Conservation (phyloP, 2,888 invertebrate species). For the Herminia tarsipennalis region DNA sequence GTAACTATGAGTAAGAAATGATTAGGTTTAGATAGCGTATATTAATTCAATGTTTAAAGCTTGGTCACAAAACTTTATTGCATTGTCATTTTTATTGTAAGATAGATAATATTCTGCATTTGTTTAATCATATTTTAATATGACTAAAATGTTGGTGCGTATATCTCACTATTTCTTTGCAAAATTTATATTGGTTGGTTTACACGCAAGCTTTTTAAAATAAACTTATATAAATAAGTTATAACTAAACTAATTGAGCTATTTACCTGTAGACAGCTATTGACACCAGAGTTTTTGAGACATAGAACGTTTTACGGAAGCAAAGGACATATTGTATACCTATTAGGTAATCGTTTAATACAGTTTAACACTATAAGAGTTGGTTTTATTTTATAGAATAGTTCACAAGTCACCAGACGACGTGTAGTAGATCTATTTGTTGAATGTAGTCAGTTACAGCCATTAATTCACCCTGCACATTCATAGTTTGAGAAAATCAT, state of each 20-base stretch:
- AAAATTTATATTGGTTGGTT: slow-evolving; percentile 12
- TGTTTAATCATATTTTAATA: slow-evolving; percentile 16
- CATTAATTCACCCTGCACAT: slow-evolving; percentile 47
- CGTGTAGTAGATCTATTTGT: slow-evolving; percentile 23
- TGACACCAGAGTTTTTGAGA: slow-evolving; percentile 32
- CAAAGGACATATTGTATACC: slow-evolving; percentile 52
- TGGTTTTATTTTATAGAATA: slow-evolving; percentile 58
- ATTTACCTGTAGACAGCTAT: slow-evolving; percentile 32
- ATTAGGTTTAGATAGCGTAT: slow-evolving; percentile 71
- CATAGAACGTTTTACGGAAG: slow-evolving; percentile 47
- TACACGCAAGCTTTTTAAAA: slow-evolving; percentile 36
- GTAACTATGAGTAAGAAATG: slow-evolving; percentile 57
- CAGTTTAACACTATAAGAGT: slow-evolving; percentile 68
- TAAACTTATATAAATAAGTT: slow-evolving; percentile 32
- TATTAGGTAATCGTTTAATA: slow-evolving; percentile 73
- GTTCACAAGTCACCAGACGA: slow-evolving; percentile 32
- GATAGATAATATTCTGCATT: slow-evolving; percentile 30
- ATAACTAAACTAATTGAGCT: slow-evolving; percentile 40
- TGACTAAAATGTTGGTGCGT: slow-evolving; percentile 13
- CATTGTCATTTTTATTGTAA: slow-evolving; percentile 48
- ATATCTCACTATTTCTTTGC: slow-evolving; percentile 5
- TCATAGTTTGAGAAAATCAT: slow-evolving; percentile 24
- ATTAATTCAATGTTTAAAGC: slow-evolving; percentile 63
- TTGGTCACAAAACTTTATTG: slow-evolving; percentile 61
- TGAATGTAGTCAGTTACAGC: slow-evolving; percentile 23